phyloP scores from a whole-genome alignment of 2,888 invertebrate species.

The Helleia helle region DNA sequence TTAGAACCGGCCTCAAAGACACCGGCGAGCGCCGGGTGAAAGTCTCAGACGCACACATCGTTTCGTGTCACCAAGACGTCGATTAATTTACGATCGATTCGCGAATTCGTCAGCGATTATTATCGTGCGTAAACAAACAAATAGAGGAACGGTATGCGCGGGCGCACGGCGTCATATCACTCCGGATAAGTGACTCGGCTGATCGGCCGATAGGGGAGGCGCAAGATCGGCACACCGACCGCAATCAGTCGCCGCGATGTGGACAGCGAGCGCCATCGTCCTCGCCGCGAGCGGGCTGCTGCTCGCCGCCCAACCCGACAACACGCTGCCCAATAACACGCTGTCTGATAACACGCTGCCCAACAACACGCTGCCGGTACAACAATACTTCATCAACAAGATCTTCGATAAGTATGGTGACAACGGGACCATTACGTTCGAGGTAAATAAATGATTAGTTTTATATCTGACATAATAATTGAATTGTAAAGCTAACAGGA shows the following conservation, averaged over 20 bases:
- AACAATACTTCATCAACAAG: conserved; percentile 65
- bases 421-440: conserved; percentile 70
- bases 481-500: background rate
- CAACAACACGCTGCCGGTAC: conserved; percentile 47
- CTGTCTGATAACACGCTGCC: too few relatives aligned
- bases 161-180: conserved; percentile 41
- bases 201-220: conserved; percentile 21
- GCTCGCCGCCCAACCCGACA: conserved; percentile 23
- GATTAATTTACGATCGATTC: conserved; percentile 27
- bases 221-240: conserved; percentile 29
- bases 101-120: conserved; percentile 32
- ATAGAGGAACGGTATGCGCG: conserved; percentile 33
- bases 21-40: conserved; percentile 54
- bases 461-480: background rate
- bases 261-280: conserved; percentile 45
- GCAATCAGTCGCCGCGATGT: conserved; percentile 48
- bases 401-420: conserved; percentile 75
- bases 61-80: conserved; percentile 48
- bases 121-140: conserved; percentile 57
- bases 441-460: conserved; percentile 42
- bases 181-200: conserved; percentile 33
- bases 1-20: conserved; percentile 51
- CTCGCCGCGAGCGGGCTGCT: too few relatives aligned
- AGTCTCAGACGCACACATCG: conserved; percentile 60
- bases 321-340: conserved; percentile 15